Conservation (phyloP, 2,888 invertebrate genomes). For the Drosophila nr. fundita region DNA sequence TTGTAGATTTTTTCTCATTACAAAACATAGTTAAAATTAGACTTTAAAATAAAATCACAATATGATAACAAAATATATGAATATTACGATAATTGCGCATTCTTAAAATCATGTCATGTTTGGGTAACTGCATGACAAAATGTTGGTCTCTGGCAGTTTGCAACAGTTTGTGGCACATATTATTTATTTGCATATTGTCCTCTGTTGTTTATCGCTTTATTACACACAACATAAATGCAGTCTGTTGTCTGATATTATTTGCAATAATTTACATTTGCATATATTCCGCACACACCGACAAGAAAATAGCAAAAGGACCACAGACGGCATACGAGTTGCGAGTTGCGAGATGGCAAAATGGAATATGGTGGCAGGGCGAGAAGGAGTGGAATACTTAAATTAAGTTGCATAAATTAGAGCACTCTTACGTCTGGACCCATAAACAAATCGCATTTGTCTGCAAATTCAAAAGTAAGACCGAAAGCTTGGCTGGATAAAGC, state of each 20-base stretch:
- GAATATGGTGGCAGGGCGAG: neutral
- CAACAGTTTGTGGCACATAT: conserved; percentile 42
- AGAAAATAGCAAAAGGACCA: conserved; percentile 11
- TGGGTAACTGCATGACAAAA: conserved; percentile 16
- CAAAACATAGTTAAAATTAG: neutral
- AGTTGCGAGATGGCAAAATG: conserved; percentile 1
- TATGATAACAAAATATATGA: neutral
- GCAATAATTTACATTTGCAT: conserved; percentile 63
- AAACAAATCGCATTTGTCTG: conserved; percentile 51
- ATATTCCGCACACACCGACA: conserved; percentile 31
- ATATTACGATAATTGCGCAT: conserved; percentile 11
- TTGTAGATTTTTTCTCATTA: neutral
- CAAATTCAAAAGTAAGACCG: conserved; percentile 39
- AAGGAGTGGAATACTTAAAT: conserved; percentile 19
- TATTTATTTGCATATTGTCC: conserved; percentile 41
- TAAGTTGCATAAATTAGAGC: conserved; percentile 51
- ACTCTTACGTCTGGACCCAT: conserved; percentile 22
- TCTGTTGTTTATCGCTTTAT: conserved; percentile 49
- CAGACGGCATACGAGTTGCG: conserved; percentile 5
- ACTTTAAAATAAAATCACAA: conserved; percentile 10
- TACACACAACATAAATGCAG: conserved; percentile 40
- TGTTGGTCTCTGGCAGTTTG: conserved; percentile 21
- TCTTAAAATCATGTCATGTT: conserved; percentile 24
- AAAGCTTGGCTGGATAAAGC: conserved; percentile 25
- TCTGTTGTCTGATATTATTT: conserved; percentile 60